Conservation (phyloP, 1,140 invertebrate species). For the Diorhabda sublineata region DNA sequence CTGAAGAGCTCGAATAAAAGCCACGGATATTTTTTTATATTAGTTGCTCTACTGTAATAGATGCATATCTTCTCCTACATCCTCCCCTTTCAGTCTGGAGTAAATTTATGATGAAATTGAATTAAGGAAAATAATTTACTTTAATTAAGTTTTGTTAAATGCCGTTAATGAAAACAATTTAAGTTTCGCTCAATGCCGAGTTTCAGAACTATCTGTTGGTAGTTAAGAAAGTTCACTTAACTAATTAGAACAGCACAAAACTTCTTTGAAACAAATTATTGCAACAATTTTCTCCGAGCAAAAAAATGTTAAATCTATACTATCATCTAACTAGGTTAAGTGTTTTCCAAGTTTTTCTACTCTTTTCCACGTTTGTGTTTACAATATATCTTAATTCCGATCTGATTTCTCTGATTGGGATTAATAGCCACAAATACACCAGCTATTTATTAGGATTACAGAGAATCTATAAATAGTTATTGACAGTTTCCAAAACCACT, state of each 20-base stretch:
- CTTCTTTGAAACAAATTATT: conserved; percentile 15
- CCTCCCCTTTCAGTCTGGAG: background rate
- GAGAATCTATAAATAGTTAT: no score
- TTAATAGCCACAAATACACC: no score
- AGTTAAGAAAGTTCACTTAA: conserved; percentile 11
- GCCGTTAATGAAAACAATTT: conserved; percentile 16
- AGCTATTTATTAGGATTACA: no score
- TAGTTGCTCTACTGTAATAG: no score
- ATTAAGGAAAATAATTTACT: conserved; percentile 15
- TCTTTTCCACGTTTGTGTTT: background rate
- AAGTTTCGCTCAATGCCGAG: conserved; percentile 12
- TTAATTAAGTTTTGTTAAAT: conserved; percentile 15
- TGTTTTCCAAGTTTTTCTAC: background rate
- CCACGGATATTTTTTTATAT: no score
- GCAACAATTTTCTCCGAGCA: conserved; percentile 4
- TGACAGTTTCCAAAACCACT: no score
- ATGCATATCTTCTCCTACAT: no score
- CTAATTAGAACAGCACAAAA: conserved; percentile 13
- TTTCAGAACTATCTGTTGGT: conserved; percentile 12
- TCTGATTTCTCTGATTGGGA: no score
- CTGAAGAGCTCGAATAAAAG: no score
- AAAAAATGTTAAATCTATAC: conserved; percentile 12
- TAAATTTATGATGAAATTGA: conserved; percentile 13
- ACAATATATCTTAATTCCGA: no score
- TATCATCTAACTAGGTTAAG: conserved; percentile 9